A percentile compares a stretch with the other conserved stretches of the same genome.
These are phyloP conservation scores for Cynopterus brachyotis DNA, from an alignment of 2,113 vertebrate genomes.

Conservation along the genomic window DNA sequence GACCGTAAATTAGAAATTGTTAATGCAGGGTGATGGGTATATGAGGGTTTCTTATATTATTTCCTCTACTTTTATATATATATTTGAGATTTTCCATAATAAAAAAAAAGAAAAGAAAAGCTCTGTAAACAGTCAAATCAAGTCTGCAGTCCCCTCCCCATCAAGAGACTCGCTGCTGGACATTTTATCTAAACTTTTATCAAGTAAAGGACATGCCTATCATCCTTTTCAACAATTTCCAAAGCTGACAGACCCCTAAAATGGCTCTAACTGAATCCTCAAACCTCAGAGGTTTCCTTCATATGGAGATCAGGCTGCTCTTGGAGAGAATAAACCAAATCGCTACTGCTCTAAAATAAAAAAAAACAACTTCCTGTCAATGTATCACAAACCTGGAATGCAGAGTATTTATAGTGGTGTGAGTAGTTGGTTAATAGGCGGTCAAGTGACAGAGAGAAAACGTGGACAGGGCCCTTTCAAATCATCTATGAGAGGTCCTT, in stretches of 20 bases:
- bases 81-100: background rate
- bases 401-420: background rate
- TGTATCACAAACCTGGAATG: background rate
- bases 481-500: background rate
- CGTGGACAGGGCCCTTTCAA: background rate
- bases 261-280: background rate
- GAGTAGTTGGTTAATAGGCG: background rate
- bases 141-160: background rate
- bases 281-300: background rate
- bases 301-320: background rate
- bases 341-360: background rate
- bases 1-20: background rate
- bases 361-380: background rate
- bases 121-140: background rate
- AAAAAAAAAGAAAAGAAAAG: conserved; percentile 32
- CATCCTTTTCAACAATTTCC: background rate
- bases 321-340: background rate
- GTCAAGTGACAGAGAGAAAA: background rate
- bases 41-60: background rate
- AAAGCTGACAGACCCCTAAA: background rate
- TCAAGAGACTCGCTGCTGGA: background rate
- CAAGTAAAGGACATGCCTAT: background rate
- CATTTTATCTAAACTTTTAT: background rate
- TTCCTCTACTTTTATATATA: background rate
- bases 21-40: background rate